Conservation (phyloP, 2,797 vertebrate species). For the Anolis apletophallus region DNA sequence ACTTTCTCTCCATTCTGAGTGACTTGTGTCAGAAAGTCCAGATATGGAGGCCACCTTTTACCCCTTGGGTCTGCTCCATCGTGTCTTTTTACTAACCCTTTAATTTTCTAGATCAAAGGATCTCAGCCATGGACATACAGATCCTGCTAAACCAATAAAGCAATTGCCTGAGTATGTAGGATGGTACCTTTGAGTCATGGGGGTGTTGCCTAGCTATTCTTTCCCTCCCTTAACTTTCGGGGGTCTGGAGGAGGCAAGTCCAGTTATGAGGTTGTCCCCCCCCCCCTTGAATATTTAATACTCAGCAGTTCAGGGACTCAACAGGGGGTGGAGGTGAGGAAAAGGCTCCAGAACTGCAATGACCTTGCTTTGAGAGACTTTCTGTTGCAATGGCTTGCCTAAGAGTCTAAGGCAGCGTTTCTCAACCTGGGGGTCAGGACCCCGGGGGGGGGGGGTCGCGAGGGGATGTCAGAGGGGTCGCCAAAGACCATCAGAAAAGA, state of each 20-base stretch:
- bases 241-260: not conserved
- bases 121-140: not conserved
- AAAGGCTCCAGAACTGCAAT: not conserved
- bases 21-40: not conserved
- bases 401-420: not conserved
- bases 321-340: not conserved
- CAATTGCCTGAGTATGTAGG: not conserved
- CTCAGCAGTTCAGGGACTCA: not conserved
- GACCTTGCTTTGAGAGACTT: not conserved
- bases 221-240: not conserved
- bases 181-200: constrained; percentile 5
- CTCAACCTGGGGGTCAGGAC: no score
- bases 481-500: no score
- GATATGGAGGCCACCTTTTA: not conserved
- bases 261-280: not conserved
- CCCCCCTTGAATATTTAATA: not conserved
- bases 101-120: not conserved
- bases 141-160: not conserved
- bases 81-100: not conserved
- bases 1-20: not conserved
- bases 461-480: no score
- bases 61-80: not conserved
- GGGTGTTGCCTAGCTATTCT: not conserved
- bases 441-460: no score
- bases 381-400: not conserved